A percentile compares a stretch with the other conserved stretches of the same genome.
Conservation (phyloP, 1,140 invertebrate genomes). For the Drosophila melanica region DNA sequence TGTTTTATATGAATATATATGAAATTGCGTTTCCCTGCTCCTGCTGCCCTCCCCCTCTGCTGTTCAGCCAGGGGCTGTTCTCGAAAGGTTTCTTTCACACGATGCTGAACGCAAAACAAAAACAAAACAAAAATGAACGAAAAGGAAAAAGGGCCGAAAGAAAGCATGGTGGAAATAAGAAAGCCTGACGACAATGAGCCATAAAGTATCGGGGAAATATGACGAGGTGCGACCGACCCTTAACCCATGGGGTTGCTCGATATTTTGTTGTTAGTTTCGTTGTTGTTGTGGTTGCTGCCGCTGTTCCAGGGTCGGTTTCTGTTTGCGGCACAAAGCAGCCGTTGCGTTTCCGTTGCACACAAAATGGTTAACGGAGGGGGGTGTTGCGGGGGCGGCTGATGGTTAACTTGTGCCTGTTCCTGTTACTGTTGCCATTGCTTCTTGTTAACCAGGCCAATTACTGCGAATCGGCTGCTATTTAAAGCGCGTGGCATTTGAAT, state of each 20-base stretch:
- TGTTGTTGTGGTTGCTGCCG: constrained; percentile 29
- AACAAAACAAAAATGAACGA: background rate
- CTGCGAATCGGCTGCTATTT: constrained; percentile 58
- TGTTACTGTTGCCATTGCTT: background rate
- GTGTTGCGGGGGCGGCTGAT: constrained; percentile 16
- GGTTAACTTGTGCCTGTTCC: constrained; percentile 4
- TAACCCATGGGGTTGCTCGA: constrained; percentile 53
- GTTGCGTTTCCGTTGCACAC: constrained; percentile 2
- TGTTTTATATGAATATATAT: constrained; percentile 49
- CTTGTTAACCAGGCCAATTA: constrained; percentile 47
- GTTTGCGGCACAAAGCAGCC: constrained; percentile 13
- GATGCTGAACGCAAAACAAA: constrained; percentile 38
- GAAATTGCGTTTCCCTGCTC: background rate
- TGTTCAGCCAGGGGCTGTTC: constrained; percentile 4
- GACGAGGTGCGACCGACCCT: constrained; percentile 39
- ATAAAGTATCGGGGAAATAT: constrained; percentile 51
- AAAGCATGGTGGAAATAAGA: constrained; percentile 23
- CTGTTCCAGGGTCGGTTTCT: constrained; percentile 44
- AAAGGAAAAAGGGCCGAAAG: constrained; percentile 12
- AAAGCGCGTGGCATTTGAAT: constrained; percentile 63
- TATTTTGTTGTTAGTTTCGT: constrained; percentile 11
- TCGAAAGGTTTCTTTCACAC: constrained; percentile 54
- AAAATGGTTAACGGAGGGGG: background rate
- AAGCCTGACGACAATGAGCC: constrained; percentile 47
- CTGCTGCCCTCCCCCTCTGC: background rate